These are phyloP conservation scores for Liodrosophila aerea DNA, from an alignment of 2,888 invertebrate species.

Conservation along the genomic window DNA sequence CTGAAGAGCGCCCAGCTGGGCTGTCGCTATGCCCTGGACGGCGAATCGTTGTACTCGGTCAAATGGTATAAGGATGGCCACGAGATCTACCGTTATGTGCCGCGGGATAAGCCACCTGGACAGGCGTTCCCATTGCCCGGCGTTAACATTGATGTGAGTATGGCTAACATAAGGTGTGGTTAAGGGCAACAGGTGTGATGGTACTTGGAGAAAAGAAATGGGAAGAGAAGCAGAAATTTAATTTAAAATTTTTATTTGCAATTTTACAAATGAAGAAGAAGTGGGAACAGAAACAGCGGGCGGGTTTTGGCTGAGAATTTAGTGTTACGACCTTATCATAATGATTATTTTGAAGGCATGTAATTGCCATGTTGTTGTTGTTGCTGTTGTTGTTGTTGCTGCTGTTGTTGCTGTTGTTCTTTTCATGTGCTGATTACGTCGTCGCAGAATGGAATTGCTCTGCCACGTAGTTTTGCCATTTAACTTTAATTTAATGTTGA, in stretches of 20 bases:
- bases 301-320: conserved; percentile 47
- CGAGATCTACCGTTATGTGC: conserved; percentile 94
- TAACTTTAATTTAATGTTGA: conserved; percentile 78
- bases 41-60: conserved; percentile 92
- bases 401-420: conserved; percentile 18
- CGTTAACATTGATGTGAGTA: conserved; percentile 93
- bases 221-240: conserved; percentile 60
- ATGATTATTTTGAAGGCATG: conserved; percentile 74
- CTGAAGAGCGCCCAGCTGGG: conserved; percentile 90
- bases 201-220: conserved; percentile 7
- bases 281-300: neutral
- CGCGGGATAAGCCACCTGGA: conserved; percentile 90
- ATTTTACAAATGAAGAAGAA: conserved; percentile 38
- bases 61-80: conserved; percentile 96
- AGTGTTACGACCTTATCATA: conserved; percentile 68
- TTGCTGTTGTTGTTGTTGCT: conserved; percentile 20
- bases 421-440: conserved; percentile 64
- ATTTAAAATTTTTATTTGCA: conserved; percentile 75
- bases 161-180: neutral
- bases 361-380: conserved; percentile 59
- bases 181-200: conserved; percentile 58
- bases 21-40: conserved; percentile 92
- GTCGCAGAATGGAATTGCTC: conserved; percentile 67
- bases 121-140: conserved; percentile 91
- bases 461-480: conserved; percentile 78